Evolutionary conservation across 2,113 vertebrate genomes (phyloP).

Genomic region (Amazona vittata): DNA sequence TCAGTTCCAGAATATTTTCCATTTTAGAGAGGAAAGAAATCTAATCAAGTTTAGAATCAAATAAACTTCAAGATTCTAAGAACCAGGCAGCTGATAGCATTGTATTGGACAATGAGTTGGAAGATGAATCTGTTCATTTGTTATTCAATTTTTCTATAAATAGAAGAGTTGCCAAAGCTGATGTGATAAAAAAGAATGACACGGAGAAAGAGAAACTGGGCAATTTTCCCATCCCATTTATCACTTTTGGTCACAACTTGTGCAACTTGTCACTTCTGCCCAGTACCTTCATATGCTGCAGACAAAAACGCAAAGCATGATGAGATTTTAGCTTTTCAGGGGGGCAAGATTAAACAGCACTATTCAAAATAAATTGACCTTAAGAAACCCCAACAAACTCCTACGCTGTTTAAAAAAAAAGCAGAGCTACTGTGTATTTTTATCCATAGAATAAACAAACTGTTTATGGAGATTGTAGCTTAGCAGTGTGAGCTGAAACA

Average conservation of each 20-base stretch:
- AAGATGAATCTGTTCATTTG: constrained; percentile 18
- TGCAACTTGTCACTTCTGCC: neutral
- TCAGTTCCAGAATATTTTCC: neutral
- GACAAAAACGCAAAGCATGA: neutral
- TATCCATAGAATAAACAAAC: neutral
- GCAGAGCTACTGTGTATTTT: neutral
- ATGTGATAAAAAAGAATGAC: constrained; percentile 13
- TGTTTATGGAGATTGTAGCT: neutral
- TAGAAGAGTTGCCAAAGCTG: neutral
- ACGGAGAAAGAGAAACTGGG: neutral
- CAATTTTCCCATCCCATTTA: neutral
- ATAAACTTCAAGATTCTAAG: constrained; percentile 4
- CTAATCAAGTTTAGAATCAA: neutral
- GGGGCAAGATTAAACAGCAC: neutral
- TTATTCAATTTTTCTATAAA: constrained; percentile 28
- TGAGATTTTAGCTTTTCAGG: neutral
- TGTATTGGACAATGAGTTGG: constrained; percentile 17
- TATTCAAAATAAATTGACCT: neutral
- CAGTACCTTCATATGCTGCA: neutral
- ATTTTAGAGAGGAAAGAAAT: constrained; percentile 17
- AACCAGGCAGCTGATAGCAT: constrained; percentile 4
- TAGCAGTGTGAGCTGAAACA: neutral
- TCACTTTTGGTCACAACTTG: neutral
- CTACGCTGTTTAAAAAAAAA: neutral
- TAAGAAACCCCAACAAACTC: neutral